A percentile compares a stretch with the other conserved stretches of the same genome.
Evolutionary conservation across 2,888 invertebrate species (phyloP).

Genomic region (Rhopalosiphum nymphaeae): DNA sequence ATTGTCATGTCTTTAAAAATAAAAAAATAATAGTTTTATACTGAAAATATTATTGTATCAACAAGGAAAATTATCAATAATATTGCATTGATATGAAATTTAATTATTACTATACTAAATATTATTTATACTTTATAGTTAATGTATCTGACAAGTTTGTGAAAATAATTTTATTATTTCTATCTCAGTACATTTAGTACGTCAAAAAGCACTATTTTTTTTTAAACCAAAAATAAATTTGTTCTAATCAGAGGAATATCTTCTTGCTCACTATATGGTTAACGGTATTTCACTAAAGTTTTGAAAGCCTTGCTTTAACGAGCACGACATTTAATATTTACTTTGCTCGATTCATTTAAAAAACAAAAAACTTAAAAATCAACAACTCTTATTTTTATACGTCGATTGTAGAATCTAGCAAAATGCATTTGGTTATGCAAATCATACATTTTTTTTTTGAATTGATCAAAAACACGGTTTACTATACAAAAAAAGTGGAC

Average conservation of each 20-base stretch:
- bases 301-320: neutral
- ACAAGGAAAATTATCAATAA: neutral
- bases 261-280: neutral
- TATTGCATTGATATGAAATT: neutral
- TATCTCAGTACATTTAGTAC: neutral
- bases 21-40: neutral
- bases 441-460: neutral
- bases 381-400: neutral
- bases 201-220: neutral
- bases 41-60: neutral
- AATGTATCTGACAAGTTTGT: neutral
- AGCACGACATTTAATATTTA: neutral
- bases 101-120: neutral
- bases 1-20: neutral
- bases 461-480: neutral
- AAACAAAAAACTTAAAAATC: slow-evolving; percentile 11
- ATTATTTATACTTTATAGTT: neutral
- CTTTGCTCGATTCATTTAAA: neutral
- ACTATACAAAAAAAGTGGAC: neutral
- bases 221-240: neutral
- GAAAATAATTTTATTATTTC: neutral
- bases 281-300: neutral
- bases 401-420: neutral
- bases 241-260: neutral
- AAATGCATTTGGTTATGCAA: neutral